These are phyloP conservation scores for Perca schrenkii DNA, from an alignment of 2,113 vertebrate genomes.

Conservation along the genomic window DNA sequence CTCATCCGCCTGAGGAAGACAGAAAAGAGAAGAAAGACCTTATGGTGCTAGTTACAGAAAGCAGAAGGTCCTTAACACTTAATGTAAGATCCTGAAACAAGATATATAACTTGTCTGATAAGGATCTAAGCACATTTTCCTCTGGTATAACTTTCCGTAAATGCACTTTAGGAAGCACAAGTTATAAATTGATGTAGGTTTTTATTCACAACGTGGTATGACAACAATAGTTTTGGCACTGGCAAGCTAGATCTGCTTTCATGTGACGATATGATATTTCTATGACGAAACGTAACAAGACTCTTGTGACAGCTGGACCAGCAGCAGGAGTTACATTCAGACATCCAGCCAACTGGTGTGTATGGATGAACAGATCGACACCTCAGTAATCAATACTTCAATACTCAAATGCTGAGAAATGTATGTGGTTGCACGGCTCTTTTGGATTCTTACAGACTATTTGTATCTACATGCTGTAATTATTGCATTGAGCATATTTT, in stretches of 20 bases:
- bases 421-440: not conserved
- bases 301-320: slow-evolving; percentile 15
- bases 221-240: not conserved
- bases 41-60: not conserved
- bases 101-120: not conserved
- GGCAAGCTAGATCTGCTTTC: not conserved
- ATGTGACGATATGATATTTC: not conserved
- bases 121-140: not conserved
- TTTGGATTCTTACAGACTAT: not conserved
- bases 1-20: slow-evolving; percentile 77
- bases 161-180: not conserved
- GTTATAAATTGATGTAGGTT: not conserved
- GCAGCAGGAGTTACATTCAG: not conserved
- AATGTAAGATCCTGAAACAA: not conserved
- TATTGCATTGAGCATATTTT: not conserved
- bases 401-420: not conserved
- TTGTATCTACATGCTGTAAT: not conserved
- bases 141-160: not conserved
- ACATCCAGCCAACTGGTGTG: not conserved
- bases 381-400: slow-evolving; percentile 10
- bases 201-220: not conserved
- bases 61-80: not conserved
- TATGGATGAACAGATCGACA: not conserved
- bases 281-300: not conserved
- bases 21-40: slow-evolving; percentile 5